These are phyloP conservation scores for Pseudachorutes palmiensis DNA, from an alignment of 1,140 invertebrate genomes.

Conservation along the genomic window DNA sequence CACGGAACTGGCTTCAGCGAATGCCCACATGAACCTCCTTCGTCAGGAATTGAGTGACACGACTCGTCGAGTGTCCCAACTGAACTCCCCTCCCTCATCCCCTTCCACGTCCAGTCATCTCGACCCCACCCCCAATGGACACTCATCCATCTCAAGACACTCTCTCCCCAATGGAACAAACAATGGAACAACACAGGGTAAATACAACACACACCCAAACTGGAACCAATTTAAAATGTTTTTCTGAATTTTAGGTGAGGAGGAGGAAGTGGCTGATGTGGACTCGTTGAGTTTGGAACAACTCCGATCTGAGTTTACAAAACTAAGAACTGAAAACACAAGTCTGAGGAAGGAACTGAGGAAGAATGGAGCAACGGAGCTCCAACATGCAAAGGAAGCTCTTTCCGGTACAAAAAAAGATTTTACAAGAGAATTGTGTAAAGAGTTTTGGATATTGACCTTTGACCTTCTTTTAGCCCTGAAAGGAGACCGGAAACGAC, in stretches of 20 bases:
- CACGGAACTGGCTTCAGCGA: constrained; percentile 39
- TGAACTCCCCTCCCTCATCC: constrained; percentile 30
- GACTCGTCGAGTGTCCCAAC: constrained; percentile 32
- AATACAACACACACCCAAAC: background rate
- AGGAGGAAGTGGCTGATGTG: constrained; percentile 8
- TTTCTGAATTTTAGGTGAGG: background rate
- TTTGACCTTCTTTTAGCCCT: constrained; percentile 47
- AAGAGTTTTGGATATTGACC: background rate
- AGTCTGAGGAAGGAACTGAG: constrained; percentile 50
- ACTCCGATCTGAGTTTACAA: constrained; percentile 37
- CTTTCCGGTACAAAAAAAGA: constrained; percentile 46
- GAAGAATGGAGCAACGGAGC: constrained; percentile 38
- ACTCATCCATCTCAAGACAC: background rate
- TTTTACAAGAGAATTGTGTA: background rate
- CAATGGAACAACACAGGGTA: background rate
- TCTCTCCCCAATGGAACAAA: background rate
- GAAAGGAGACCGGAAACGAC: constrained; percentile 77
- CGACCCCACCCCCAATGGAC: background rate
- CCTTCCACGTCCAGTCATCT: constrained; percentile 28
- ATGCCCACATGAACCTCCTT: constrained; percentile 36
- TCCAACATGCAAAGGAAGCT: constrained; percentile 51
- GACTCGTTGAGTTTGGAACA: constrained; percentile 34
- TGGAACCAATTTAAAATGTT: background rate
- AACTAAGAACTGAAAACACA: constrained; percentile 57
- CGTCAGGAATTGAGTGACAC: constrained; percentile 34